phyloP scores from a whole-genome alignment of 2,888 invertebrate genomes.

The Zaprionus bogoriensis region DNA sequence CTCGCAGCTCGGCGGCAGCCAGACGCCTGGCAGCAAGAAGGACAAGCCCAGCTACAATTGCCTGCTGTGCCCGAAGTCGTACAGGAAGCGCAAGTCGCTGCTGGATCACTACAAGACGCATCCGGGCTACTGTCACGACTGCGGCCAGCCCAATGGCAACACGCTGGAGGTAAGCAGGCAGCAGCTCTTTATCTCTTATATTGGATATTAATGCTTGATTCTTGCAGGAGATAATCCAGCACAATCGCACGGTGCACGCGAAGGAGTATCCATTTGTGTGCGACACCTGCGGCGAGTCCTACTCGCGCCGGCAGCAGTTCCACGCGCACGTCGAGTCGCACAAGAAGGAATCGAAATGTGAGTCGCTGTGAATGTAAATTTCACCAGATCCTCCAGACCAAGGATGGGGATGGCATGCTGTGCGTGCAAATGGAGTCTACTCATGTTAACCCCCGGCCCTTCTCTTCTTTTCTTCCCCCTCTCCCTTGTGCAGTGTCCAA shows the following conservation, averaged over 20 bases:
- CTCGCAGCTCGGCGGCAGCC: conserved; percentile 52
- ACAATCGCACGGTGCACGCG: conserved; percentile 81
- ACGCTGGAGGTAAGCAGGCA: conserved; percentile 76
- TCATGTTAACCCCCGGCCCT: too few relatives aligned
- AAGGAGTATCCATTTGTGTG: conserved; percentile 83
- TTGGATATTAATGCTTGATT: too few relatives aligned
- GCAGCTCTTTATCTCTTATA: background rate
- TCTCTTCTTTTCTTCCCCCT: background rate
- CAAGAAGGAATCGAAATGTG: conserved; percentile 83
- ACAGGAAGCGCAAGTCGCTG: conserved; percentile 82
- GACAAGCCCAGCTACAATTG: conserved; percentile 82
- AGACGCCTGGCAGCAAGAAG: conserved; percentile 73
- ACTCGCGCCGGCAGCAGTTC: conserved; percentile 82
- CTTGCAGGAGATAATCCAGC: conserved; percentile 81
- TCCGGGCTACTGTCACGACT: conserved; percentile 83
- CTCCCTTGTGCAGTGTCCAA: conserved; percentile 70
- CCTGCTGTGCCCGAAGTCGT: conserved; percentile 81
- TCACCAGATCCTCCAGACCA: conserved; percentile 45
- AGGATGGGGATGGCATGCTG: background rate
- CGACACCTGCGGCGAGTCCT: conserved; percentile 83
- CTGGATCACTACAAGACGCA: conserved; percentile 82
- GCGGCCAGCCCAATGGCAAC: conserved; percentile 81
- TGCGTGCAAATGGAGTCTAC: background rate
- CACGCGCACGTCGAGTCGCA: conserved; percentile 83
- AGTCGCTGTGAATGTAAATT: conserved; percentile 80